Conservation (phyloP, 1,140 invertebrate genomes). For the Kradibia gibbosae region DNA sequence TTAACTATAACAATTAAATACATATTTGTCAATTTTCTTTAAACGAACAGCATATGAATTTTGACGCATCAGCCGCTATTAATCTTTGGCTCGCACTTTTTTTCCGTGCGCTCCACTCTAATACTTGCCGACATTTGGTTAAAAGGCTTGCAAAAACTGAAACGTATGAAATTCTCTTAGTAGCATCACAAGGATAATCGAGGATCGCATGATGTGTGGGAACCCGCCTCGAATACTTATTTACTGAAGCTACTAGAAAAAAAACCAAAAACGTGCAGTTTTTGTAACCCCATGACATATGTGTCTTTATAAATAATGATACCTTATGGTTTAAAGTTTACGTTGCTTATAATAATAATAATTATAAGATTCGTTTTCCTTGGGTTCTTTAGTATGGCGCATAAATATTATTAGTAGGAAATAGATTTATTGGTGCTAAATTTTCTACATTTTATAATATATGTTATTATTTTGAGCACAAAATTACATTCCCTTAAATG, state of each 20-base stretch:
- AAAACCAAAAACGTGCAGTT: slow-evolving; percentile 33
- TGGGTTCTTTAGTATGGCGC: no score
- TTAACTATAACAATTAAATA: no score
- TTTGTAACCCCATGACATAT: slow-evolving; percentile 44
- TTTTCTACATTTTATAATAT: no score
- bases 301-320: slow-evolving; percentile 46
- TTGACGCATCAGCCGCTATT: not conserved
- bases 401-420: no score
- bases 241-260: slow-evolving; percentile 11
- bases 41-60: not conserved
- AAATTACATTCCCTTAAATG: no score
- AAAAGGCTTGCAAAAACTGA: slow-evolving; percentile 1
- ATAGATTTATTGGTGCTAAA: no score
- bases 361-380: no score
- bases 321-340: no score
- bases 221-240: slow-evolving; percentile 31
- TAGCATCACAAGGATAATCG: slow-evolving; percentile 38
- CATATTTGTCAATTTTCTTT: not conserved
- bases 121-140: slow-evolving; percentile 17
- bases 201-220: slow-evolving; percentile 51
- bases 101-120: not conserved
- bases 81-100: slow-evolving; percentile 22
- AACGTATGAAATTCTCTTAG: slow-evolving; percentile 24
- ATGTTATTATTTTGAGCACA: no score
- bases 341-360: no score